Base-by-base conservation (phyloP, 1,140 invertebrate genomes). In the Apocrypta bakeri region DNA sequence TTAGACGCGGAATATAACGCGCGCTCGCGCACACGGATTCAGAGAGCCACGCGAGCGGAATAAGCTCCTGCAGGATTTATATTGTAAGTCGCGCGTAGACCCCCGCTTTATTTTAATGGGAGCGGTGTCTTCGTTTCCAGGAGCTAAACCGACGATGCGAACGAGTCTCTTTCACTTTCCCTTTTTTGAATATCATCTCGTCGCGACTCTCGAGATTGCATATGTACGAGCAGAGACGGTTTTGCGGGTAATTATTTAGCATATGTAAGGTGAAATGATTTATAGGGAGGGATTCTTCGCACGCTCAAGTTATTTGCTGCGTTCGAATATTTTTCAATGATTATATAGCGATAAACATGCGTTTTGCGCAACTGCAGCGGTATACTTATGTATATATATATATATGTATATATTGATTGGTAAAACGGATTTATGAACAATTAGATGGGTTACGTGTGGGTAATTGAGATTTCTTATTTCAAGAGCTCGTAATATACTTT, bases 181-280 rank as follows among this genome's bases (percentile, higher is more conserved):
- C 37, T 81, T 74, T 81, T 81, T 72, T 72, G 68, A 75, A 81
- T 75, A 66, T 74, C 48, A 6, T 31, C 66, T 2, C 25, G 6
- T 7, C 9, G 64, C 64, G 64, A 24, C 64, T 27, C 64, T 6
- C n/a, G 68, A 69, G 25, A 9, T n/a, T n/a, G n/a, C n/a, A 37
- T 25, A 64, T 25, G 31, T 29, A 56, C 72, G 27, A 27, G 25
- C 21, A 24, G 6, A 75, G 27, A 29, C 27, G 33, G 42, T 33
- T n/a, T 63, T 75, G 56, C 48, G 56, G 56, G 61, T 61, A 61
- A 73, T 73, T 48, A 27, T 73, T 73, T 42, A 25, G 71, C 73
- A 75, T 75, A 75, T 17, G 12, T 8, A 40, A 6, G 8, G 12
- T 29, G 71, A 1, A 25, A 73, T 73, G 37, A 73, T 73, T 73